These are phyloP conservation scores for Carterocephalus palaemon DNA, from an alignment of 2,888 invertebrate genomes.

Conservation along the genomic window DNA sequence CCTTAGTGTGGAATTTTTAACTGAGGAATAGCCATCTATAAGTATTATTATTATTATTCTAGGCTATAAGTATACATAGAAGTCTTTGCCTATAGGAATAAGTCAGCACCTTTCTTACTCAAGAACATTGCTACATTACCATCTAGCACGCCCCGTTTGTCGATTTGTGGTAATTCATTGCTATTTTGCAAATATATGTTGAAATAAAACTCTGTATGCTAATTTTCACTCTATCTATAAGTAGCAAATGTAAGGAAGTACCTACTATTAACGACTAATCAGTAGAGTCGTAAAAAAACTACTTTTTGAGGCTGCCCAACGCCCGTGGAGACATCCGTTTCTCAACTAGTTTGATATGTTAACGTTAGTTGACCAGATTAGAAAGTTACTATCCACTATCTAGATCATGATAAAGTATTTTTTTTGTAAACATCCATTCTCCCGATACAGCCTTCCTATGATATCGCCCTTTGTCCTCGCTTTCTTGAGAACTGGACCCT, in stretches of 20 bases:
- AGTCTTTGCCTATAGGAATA: no score
- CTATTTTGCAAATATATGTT: not conserved
- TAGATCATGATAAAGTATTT: conserved; percentile 61
- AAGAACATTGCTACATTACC: conserved; percentile 8
- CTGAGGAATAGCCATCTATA: no score
- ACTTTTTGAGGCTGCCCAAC: conserved; percentile 27
- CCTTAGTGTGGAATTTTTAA: no score
- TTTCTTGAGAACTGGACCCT: conserved; percentile 18
- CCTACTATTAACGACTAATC: no score
- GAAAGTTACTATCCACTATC: conserved; percentile 65
- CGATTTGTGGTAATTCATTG: conserved; percentile 12
- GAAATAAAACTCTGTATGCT: not conserved
- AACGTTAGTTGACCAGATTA: conserved; percentile 70
- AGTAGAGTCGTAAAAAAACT: conserved; percentile 24
- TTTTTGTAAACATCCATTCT: conserved; percentile 34
- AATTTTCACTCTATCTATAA: no score
- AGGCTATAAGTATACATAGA: no score
- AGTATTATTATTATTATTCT: no score
- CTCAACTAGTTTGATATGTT: conserved; percentile 61
- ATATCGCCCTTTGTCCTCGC: conserved; percentile 18
- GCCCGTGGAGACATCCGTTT: conserved; percentile 51
- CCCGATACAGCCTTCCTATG: conserved; percentile 17
- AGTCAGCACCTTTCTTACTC: conserved; percentile 22
- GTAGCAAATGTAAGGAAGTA: not conserved
- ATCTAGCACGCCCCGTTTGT: conserved; percentile 10